phyloP scores from a whole-genome alignment of 2,113 vertebrate genomes.

The Tragelaphus buxtoni region DNA sequence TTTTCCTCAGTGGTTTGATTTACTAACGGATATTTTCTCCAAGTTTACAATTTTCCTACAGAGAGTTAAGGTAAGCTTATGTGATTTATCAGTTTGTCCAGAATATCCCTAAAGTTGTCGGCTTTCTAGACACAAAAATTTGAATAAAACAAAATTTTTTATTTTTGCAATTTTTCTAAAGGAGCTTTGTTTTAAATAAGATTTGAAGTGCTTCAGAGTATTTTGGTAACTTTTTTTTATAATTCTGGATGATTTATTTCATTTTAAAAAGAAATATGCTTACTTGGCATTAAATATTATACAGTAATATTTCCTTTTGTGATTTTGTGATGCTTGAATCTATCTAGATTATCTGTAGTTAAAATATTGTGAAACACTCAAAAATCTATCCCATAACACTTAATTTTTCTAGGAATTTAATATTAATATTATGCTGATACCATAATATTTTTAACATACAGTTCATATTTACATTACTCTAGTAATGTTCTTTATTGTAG shows the following conservation, averaged over 20 bases:
- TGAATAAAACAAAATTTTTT: not conserved
- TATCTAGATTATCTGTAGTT: not conserved
- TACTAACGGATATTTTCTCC: conserved; percentile 91
- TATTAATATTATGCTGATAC: not conserved
- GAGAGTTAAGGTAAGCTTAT: conserved; percentile 90
- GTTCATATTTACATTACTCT: not conserved
- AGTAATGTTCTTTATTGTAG: not conserved
- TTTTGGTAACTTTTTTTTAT: conserved; percentile 10
- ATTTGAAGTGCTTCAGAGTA: conserved; percentile 9
- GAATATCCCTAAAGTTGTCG: conserved; percentile 29
- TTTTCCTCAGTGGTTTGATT: conserved; percentile 95
- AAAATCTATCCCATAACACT: not conserved
- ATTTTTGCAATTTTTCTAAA: conserved; percentile 16
- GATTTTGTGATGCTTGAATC: not conserved
- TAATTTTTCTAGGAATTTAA: not conserved
- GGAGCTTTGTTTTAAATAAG: conserved; percentile 10
- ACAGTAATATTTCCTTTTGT: not conserved
- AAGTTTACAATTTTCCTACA: conserved; percentile 93
- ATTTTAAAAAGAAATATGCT: not conserved
- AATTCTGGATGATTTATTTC: conserved; percentile 32
- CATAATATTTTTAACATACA: not conserved
- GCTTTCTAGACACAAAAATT: not conserved
- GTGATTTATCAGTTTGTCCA: not conserved
- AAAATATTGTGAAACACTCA: not conserved
- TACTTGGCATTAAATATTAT: conserved; percentile 8